phyloP scores from a whole-genome alignment of 2,113 vertebrate species.

The Chaetodon auriga region DNA sequence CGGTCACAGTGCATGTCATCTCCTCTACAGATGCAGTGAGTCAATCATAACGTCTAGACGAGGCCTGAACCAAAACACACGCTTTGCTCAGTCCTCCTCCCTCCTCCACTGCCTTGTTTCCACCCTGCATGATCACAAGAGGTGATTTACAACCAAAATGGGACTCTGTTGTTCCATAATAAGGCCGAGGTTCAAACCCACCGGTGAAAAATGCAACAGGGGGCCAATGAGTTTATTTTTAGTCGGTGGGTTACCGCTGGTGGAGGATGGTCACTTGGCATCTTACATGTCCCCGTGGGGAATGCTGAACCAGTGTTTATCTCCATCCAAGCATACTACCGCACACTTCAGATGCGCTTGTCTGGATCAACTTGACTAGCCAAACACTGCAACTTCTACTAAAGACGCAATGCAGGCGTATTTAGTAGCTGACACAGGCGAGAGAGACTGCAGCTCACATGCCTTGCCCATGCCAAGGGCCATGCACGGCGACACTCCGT shows the following conservation, averaged over 20 bases:
- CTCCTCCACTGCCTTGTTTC: slow-evolving; percentile 1
- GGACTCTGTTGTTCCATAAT: slow-evolving; percentile 13
- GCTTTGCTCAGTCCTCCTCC: slow-evolving; percentile 5
- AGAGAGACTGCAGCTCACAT: slow-evolving; percentile 53
- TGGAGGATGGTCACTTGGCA: slow-evolving; percentile 18
- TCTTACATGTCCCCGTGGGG: background rate
- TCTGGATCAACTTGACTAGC: slow-evolving; percentile 10
- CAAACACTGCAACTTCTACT: slow-evolving; percentile 16
- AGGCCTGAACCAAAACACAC: slow-evolving; percentile 57
- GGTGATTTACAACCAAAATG: slow-evolving; percentile 36
- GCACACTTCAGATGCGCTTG: background rate
- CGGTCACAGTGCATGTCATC: slow-evolving; percentile 15
- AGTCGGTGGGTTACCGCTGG: slow-evolving; percentile 26
- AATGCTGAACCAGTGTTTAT: background rate
- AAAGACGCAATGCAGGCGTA: slow-evolving; percentile 70
- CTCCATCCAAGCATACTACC: background rate
- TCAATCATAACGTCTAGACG: slow-evolving; percentile 54
- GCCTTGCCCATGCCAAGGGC: slow-evolving; percentile 46
- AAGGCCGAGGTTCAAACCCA: slow-evolving; percentile 13
- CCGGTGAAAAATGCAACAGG: slow-evolving; percentile 23
- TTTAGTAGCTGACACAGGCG: slow-evolving; percentile 55
- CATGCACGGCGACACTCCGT: slow-evolving; percentile 30
- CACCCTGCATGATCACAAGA: slow-evolving; percentile 10
- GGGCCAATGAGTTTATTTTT: slow-evolving; percentile 34
- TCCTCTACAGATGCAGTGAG: slow-evolving; percentile 33